Conservation (phyloP, 2,888 invertebrate genomes). For the Sinopyrophorus schimmeli region DNA sequence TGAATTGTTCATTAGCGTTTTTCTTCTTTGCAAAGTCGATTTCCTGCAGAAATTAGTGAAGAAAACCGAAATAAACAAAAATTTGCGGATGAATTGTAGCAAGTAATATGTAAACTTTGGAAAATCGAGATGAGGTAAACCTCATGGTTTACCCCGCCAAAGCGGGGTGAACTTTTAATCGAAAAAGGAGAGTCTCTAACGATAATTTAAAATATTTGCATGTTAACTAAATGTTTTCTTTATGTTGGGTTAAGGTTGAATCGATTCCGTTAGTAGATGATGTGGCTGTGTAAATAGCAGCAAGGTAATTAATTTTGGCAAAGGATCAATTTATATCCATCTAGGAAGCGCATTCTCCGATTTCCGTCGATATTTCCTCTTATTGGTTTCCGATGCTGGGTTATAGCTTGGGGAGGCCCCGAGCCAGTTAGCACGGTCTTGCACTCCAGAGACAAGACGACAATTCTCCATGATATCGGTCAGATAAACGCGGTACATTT, state of each 20-base stretch:
- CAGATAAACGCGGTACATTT: constrained; percentile 37
- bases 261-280: constrained; percentile 22
- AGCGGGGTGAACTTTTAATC: background rate
- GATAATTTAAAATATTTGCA: too few species aligned
- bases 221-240: too few species aligned
- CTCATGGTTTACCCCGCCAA: too few species aligned
- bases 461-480: constrained; percentile 39
- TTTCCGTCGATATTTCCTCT: constrained; percentile 41
- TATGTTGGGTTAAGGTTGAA: too few species aligned
- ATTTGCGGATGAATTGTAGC: too few species aligned
- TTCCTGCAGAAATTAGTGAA: too few species aligned
- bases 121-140: too few species aligned
- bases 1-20: too few species aligned
- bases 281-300: constrained; percentile 26
- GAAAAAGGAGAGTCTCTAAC: too few species aligned
- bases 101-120: too few species aligned
- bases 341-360: constrained; percentile 38
- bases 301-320: constrained; percentile 40
- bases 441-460: constrained; percentile 41
- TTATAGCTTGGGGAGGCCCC: constrained; percentile 41
- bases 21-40: too few species aligned
- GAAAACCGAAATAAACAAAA: too few species aligned
- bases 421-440: constrained; percentile 40
- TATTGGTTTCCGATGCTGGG: constrained; percentile 41
- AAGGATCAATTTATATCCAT: constrained; percentile 41